Percentiles rank a stretch among this genome's conserved stretches.
phyloP scores from a whole-genome alignment of 2,113 vertebrate genomes.

The Lates calcarifer region DNA sequence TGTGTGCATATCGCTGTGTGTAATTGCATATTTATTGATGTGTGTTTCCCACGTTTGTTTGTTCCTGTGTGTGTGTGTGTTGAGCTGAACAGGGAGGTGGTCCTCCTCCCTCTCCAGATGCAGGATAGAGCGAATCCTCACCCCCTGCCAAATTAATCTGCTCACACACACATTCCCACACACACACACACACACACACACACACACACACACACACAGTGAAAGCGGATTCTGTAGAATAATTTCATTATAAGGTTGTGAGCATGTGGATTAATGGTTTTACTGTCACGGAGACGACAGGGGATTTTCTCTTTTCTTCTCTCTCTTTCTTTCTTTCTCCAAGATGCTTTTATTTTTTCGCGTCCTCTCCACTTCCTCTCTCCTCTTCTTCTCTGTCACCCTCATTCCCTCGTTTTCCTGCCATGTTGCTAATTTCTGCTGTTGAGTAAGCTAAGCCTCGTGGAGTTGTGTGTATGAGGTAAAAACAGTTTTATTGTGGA shows the following conservation, averaged over 20 bases:
- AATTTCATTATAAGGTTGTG: constrained; percentile 72
- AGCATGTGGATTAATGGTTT: constrained; percentile 72
- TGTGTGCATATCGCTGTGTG: constrained; percentile 38
- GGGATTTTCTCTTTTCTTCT: constrained; percentile 50
- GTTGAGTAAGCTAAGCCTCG: too few species aligned
- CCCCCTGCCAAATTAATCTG: constrained; percentile 61
- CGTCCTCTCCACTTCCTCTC: constrained; percentile 7
- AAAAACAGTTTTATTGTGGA: too few species aligned
- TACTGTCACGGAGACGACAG: constrained; percentile 60
- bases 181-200: constrained; percentile 14
- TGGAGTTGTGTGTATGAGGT: too few species aligned
- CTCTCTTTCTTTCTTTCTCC: constrained; percentile 7
- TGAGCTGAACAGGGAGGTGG: constrained; percentile 39
- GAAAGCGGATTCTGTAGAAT: constrained; percentile 59
- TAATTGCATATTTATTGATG: constrained; percentile 56
- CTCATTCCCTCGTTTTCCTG: neutral
- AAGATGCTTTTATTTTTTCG: constrained; percentile 19
- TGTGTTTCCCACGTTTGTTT: constrained; percentile 45
- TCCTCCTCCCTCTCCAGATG: constrained; percentile 36
- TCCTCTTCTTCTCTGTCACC: neutral
- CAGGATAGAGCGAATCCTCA: constrained; percentile 43
- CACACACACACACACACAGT: constrained; percentile 15
- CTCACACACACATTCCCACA: constrained; percentile 20
- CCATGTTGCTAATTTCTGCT: neutral
- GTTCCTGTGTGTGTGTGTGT: constrained; percentile 18